phyloP scores from a whole-genome alignment of 2,797 vertebrate genomes.

The Onychomys torridus region DNA sequence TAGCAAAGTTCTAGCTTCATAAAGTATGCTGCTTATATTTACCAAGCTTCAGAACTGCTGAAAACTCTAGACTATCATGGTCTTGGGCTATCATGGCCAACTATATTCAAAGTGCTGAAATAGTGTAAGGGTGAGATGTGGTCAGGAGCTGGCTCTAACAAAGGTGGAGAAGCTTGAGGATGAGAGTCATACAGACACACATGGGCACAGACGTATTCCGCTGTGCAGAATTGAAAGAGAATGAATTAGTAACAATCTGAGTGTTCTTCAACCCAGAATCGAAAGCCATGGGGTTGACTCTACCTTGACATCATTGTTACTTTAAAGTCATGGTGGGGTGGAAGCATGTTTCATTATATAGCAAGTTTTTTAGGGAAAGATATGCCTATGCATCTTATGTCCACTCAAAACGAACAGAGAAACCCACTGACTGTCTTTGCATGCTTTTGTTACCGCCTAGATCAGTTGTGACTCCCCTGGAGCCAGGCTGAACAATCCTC shows the following conservation, averaged over 20 bases:
- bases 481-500: not conserved
- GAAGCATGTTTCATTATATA: not conserved
- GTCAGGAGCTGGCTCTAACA: not conserved
- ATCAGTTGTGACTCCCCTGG: not conserved
- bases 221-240: not conserved
- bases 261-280: not conserved
- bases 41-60: not conserved
- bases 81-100: not conserved
- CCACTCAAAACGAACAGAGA: not conserved
- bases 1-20: conserved; percentile 15
- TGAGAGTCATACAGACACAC: not conserved
- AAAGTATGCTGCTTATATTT: not conserved
- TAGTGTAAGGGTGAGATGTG: not conserved
- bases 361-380: not conserved
- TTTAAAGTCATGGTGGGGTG: not conserved
- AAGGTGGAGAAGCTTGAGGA: not conserved
- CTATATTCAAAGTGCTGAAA: not conserved
- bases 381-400: not conserved
- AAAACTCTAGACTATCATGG: not conserved
- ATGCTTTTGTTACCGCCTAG: not conserved
- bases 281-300: not conserved
- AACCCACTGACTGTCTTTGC: not conserved
- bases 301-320: not conserved
- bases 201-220: rapidly evolving
- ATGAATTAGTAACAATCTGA: not conserved